A percentile compares a stretch with the other conserved stretches of the same genome.
phyloP scores from a whole-genome alignment of 64 coral and sea anemone species.

The Astreopora myriophthalma region DNA sequence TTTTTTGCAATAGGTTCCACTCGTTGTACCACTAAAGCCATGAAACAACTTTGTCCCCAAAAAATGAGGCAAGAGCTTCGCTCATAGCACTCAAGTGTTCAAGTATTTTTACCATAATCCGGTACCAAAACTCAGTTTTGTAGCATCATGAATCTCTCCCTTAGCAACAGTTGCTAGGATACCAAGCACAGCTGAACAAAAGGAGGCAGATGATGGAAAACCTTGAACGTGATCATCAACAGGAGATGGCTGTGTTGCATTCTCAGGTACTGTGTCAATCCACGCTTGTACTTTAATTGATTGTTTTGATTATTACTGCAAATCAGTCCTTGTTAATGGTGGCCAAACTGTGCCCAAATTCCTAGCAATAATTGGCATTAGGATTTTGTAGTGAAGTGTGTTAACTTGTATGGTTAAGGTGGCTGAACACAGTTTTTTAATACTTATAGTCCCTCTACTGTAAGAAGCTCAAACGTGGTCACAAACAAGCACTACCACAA shows the following conservation, averaged over 20 bases:
- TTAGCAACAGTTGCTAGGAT: conserved; percentile 86
- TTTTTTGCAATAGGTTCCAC: too few relatives aligned
- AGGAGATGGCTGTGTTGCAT: conserved; percentile 71
- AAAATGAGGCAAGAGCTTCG: too few relatives aligned
- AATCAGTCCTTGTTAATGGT: background rate
- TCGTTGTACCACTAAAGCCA: too few relatives aligned
- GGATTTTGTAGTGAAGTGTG: too few relatives aligned
- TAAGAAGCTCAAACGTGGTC: too few relatives aligned
- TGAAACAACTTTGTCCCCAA: too few relatives aligned
- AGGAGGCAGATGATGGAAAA: conserved; percentile 81
- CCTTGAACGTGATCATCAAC: conserved; percentile 69
- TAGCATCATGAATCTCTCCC: background rate
- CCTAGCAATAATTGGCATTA: too few relatives aligned
- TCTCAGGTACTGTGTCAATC: conserved; percentile 29
- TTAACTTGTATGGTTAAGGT: too few relatives aligned
- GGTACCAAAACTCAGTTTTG: background rate
- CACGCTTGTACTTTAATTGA: background rate
- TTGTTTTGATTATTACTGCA: background rate
- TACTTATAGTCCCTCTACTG: too few relatives aligned
- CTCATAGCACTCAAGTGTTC: too few relatives aligned
- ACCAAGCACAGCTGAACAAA: conserved; percentile 84
- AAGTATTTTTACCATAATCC: background rate
- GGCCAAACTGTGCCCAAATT: background rate
- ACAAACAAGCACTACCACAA: too few relatives aligned
- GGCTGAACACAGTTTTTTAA: too few relatives aligned